Evolutionary conservation across 1,140 invertebrate species (phyloP), one percentile per base, ranked within the genome.

Genomic region (Diorhabda carinulata): DNA sequence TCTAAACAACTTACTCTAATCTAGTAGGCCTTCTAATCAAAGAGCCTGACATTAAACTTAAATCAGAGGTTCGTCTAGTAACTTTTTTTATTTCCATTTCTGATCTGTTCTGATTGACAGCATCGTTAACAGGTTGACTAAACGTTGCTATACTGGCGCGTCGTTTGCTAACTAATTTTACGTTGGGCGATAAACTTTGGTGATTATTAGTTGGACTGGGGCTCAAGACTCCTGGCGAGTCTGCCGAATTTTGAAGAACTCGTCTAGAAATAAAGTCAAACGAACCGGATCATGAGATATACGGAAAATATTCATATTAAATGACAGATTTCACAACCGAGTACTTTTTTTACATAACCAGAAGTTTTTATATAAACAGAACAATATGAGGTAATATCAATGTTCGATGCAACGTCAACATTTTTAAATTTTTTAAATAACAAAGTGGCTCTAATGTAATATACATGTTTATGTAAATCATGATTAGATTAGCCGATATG

Each of bases 61-160:
- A 57, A 65, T 80, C 79, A 0, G 78, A 78, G 10, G 73, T 77
- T 68, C 79, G 72, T 59, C 78, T 73, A n/a, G 70, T 75, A 8
- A 80, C 69, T 69, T 72, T 77, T 56, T 70, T 67, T 2, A 61
- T 61, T 59, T 75, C 72, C 44, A 61, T 64, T 59, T 10, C 47
- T 64, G 71, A 70, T n/a, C 47, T 63, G 10, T 59, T 43, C 40
- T 69, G 58, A 40, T 57, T 52, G 25, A 25, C 25, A 52, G 6
- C n/a, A 8, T 52, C 47, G 47, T 52, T 52, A 4, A n/a, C 59
- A 9, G 70, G 71, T 68, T 75, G 78, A 44, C 72, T 61, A 3
- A 80, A 68, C 10, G 75, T 77, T 25, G 78, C 78, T 47, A 80
- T 79, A 69, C 78, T 81, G 2, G 80, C 80, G 41, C 80, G 64